Evolutionary conservation across 1,140 invertebrate genomes (phyloP).

Genomic region (Lepidostoma basale): DNA sequence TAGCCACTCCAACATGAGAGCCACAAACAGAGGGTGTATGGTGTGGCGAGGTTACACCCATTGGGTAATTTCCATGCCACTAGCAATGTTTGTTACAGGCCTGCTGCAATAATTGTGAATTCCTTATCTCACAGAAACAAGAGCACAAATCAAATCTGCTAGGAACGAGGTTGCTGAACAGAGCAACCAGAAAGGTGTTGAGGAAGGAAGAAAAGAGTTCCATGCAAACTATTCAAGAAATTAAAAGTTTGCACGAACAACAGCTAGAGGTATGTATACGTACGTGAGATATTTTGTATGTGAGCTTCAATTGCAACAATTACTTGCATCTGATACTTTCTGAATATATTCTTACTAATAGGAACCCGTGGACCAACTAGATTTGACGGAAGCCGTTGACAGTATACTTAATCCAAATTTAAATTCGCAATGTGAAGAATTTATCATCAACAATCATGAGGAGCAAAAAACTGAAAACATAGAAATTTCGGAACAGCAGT

Average conservation of each 20-base stretch:
- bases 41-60: too few species aligned
- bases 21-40: too few species aligned
- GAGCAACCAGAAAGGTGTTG: conserved; percentile 20
- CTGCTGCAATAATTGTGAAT: too few species aligned
- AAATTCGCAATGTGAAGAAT: conserved; percentile 49
- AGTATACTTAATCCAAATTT: conserved; percentile 54
- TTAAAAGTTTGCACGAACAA: conserved; percentile 29
- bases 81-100: too few species aligned
- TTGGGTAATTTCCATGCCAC: too few species aligned
- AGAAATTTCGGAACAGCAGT: conserved; percentile 48
- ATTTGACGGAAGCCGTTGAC: conserved; percentile 55
- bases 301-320: background rate
- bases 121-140: conserved; percentile 8
- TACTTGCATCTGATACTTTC: too few species aligned
- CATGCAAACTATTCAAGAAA: conserved; percentile 21
- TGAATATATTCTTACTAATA: background rate
- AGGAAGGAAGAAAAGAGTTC: conserved; percentile 28
- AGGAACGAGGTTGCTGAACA: conserved; percentile 21
- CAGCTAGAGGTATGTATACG: background rate
- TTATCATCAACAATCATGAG: conserved; percentile 46
- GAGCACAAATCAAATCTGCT: background rate
- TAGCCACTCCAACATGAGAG: too few species aligned
- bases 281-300: background rate
- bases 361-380: conserved; percentile 56
- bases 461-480: conserved; percentile 44